Evolutionary conservation across 2,113 vertebrate genomes (phyloP).

Genomic region (Mastomys natalensis): DNA sequence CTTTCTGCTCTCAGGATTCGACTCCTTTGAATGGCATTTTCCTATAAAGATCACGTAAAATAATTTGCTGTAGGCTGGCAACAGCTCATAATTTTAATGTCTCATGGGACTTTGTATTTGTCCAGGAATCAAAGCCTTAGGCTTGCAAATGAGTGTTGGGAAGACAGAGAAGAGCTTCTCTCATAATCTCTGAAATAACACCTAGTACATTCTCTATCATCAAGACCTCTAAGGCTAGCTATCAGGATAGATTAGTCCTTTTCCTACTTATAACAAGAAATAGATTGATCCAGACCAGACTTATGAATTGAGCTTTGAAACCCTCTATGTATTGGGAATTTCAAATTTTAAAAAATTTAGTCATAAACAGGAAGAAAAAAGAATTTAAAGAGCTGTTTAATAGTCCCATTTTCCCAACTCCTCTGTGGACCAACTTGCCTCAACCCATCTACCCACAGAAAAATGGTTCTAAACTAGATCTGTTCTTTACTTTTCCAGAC

Average conservation of each 20-base stretch:
- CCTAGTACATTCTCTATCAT: neutral
- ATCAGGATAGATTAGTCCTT: neutral
- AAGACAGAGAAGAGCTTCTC: neutral
- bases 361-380: neutral
- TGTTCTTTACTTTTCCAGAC: neutral
- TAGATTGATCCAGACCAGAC: neutral
- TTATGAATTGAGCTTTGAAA: neutral
- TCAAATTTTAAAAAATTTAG: neutral
- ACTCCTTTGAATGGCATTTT: neutral
- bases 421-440: neutral
- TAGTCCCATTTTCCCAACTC: neutral
- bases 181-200: neutral
- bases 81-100: neutral
- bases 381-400: neutral
- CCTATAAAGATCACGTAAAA: neutral
- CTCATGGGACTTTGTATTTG: neutral
- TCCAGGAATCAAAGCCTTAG: neutral
- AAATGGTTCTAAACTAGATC: neutral
- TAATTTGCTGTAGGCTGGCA: neutral
- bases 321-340: neutral
- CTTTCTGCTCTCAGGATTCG: neutral
- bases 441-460: neutral
- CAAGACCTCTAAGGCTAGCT: neutral
- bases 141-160: neutral
- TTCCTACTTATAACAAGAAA: conserved; percentile 18